These are phyloP conservation scores for Centropyge bicolor DNA, from an alignment of 2,797 vertebrate genomes.

Conservation along the genomic window DNA sequence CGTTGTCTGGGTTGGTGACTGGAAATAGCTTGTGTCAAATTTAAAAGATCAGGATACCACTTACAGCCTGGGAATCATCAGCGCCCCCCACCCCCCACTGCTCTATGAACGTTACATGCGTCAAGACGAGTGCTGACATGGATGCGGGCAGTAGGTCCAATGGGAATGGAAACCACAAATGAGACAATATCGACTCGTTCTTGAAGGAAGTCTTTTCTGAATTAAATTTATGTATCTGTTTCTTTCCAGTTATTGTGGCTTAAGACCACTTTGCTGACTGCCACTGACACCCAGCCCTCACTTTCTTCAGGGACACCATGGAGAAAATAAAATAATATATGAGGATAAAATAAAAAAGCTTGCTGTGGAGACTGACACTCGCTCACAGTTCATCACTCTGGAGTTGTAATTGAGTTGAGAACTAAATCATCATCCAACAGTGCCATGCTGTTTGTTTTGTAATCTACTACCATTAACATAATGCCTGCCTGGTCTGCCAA, in stretches of 20 bases:
- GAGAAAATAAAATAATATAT: background rate
- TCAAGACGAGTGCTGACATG: conserved; percentile 61
- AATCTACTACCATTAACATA: conserved; percentile 40
- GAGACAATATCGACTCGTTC: conserved; percentile 13
- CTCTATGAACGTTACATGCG: conserved; percentile 60
- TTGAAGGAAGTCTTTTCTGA: background rate
- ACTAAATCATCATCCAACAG: conserved; percentile 24
- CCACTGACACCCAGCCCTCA: background rate
- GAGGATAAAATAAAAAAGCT: background rate
- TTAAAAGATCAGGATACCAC: conserved; percentile 42
- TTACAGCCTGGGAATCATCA: conserved; percentile 56
- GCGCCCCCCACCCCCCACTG: conserved; percentile 51
- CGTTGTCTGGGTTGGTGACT: conserved; percentile 54
- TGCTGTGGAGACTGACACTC: background rate
- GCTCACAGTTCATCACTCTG: background rate
- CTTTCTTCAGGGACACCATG: background rate
- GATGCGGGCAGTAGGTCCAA: conserved; percentile 27
- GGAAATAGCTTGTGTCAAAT: conserved; percentile 64
- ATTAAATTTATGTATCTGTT: background rate
- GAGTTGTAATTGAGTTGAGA: conserved; percentile 34
- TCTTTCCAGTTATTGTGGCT: background rate
- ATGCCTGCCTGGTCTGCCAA: conserved; percentile 16
- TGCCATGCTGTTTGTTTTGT: conserved; percentile 27
- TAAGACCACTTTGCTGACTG: background rate
- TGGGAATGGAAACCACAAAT: conserved; percentile 26